Percentiles rank a stretch among this genome's conserved stretches.
These are phyloP conservation scores for Cossypha polioptera DNA, from an alignment of 2,797 vertebrate genomes.

Conservation along the genomic window DNA sequence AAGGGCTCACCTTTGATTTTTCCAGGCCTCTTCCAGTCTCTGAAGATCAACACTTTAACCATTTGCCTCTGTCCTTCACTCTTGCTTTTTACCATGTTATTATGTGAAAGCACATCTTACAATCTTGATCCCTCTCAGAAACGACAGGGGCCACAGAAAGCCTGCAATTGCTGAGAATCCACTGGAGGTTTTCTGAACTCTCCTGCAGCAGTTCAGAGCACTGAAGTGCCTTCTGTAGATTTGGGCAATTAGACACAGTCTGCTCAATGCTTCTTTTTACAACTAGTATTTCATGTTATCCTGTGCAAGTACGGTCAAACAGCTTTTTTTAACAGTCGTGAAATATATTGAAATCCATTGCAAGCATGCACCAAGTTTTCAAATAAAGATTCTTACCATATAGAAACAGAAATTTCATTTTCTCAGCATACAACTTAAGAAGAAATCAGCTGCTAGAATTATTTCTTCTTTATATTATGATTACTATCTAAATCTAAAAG, in stretches of 20 bases:
- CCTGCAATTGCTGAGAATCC: not conserved
- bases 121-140: not conserved
- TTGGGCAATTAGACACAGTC: not conserved
- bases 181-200: not conserved
- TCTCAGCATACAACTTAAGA: not conserved
- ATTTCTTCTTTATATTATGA: not conserved
- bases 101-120: constrained; percentile 2
- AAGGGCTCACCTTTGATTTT: not conserved
- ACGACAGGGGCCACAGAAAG: not conserved
- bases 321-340: not conserved
- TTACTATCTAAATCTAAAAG: not conserved
- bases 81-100: not conserved
- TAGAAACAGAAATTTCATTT: not conserved
- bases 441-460: not conserved
- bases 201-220: not conserved
- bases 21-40: not conserved
- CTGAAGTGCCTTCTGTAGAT: not conserved
- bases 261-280: not conserved
- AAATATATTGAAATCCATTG: not conserved
- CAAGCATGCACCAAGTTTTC: not conserved
- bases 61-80: not conserved
- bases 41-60: not conserved
- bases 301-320: not conserved
- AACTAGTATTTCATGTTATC: not conserved
- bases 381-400: not conserved